phyloP scores from a whole-genome alignment of 2,113 vertebrate species.

The Cinclus cinclus region DNA sequence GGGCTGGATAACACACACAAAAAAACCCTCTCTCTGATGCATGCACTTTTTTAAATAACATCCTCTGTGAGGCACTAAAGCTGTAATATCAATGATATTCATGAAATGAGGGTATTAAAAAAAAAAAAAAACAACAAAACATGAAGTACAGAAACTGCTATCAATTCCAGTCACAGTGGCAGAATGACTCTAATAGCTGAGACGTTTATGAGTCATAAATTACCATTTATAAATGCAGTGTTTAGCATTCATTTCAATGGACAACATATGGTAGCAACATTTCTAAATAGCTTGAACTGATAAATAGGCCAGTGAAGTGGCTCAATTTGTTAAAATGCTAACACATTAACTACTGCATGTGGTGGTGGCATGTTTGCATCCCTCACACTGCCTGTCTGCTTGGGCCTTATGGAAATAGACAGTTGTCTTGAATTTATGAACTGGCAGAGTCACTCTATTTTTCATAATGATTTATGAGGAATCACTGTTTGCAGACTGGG shows the following conservation, averaged over 20 bases:
- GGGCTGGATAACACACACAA: constrained; percentile 1
- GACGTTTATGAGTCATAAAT: constrained; percentile 79
- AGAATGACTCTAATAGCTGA: constrained; percentile 80
- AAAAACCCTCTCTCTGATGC: constrained; percentile 61
- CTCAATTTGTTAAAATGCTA: constrained; percentile 79
- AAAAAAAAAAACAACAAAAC: constrained; percentile 11
- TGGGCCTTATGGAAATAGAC: constrained; percentile 42
- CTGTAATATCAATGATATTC: constrained; percentile 69
- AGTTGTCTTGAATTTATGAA: constrained; percentile 69
- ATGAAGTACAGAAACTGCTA: constrained; percentile 70
- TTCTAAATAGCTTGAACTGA: constrained; percentile 79
- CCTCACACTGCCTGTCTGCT: constrained; percentile 48
- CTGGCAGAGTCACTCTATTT: constrained; percentile 48
- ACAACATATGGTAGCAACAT: constrained; percentile 76
- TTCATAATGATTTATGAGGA: constrained; percentile 68
- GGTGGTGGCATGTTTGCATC: constrained; percentile 60
- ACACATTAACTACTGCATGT: constrained; percentile 69
- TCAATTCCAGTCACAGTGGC: constrained; percentile 77
- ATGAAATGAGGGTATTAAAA: constrained; percentile 59
- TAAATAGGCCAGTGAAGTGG: constrained; percentile 78
- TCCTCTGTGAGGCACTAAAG: constrained; percentile 68
- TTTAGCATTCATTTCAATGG: constrained; percentile 78
- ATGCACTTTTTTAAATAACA: constrained; percentile 63
- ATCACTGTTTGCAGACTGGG: neutral
- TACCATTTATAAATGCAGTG: constrained; percentile 79